These are phyloP conservation scores for Podotricha telesiphe DNA, from an alignment of 2,888 invertebrate genomes.

Conservation along the genomic window DNA sequence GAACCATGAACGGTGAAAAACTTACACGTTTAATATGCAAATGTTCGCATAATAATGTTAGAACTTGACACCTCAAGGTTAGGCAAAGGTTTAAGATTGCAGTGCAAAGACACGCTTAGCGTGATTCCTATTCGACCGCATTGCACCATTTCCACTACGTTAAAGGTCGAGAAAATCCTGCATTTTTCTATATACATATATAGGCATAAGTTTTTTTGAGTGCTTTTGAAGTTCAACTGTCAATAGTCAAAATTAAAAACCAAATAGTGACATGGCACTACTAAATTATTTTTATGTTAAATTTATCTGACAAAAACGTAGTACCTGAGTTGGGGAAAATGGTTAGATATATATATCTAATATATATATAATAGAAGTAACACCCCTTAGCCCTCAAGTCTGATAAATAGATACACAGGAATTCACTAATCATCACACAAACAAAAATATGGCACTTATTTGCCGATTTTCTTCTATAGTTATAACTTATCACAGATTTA, in stretches of 20 bases:
- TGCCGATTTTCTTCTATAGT: no score
- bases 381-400: no score
- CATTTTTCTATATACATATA: conserved; percentile 27
- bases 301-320: no score
- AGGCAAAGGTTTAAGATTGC: conserved; percentile 60
- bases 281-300: no score
- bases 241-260: background rate
- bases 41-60: conserved; percentile 40
- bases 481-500: no score
- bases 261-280: no score
- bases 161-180: conserved; percentile 71
- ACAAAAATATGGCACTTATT: no score
- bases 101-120: conserved; percentile 62
- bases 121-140: conserved; percentile 70
- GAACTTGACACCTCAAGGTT: conserved; percentile 59
- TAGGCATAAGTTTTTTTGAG: background rate
- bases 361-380: no score
- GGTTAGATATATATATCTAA: no score
- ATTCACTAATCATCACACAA: no score
- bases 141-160: conserved; percentile 63
- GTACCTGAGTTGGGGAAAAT: no score
- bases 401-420: no score
- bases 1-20: background rate
- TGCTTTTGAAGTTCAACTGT: background rate
- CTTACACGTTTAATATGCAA: conserved; percentile 24